These are phyloP conservation scores for Dasypogon diadema DNA, from an alignment of 2,888 invertebrate species.

Conservation along the genomic window DNA sequence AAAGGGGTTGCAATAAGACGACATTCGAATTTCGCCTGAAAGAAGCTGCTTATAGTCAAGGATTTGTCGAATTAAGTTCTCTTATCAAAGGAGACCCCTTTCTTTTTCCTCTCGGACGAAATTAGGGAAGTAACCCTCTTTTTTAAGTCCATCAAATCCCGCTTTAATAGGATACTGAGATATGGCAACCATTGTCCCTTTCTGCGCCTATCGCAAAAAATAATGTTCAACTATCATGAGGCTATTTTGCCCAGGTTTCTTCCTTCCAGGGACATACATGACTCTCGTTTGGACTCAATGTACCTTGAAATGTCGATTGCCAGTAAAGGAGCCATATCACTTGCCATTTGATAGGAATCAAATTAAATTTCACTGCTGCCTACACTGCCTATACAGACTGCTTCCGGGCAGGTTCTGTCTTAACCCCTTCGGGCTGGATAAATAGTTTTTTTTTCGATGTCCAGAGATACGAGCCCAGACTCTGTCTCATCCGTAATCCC, in stretches of 20 bases:
- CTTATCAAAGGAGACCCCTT: slow-evolving; percentile 1
- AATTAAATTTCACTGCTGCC: slow-evolving; percentile 49
- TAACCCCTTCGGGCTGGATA: slow-evolving; percentile 38
- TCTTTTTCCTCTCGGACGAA: slow-evolving; percentile 6
- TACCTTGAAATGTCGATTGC: slow-evolving; percentile 50
- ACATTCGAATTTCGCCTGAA: slow-evolving; percentile 20
- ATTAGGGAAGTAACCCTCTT: slow-evolving; percentile 41
- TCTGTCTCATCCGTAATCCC: neutral
- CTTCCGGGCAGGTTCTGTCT: slow-evolving; percentile 19
- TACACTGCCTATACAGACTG: neutral
- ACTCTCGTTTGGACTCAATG: slow-evolving; percentile 37
- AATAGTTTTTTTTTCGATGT: slow-evolving; percentile 33
- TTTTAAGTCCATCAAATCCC: slow-evolving; percentile 35
- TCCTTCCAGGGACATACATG: slow-evolving; percentile 1
- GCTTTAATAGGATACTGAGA: slow-evolving; percentile 32
- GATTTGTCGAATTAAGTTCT: slow-evolving; percentile 46
- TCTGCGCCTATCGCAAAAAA: slow-evolving; percentile 34
- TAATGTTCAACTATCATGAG: slow-evolving; percentile 25
- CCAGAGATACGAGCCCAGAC: slow-evolving; percentile 1
- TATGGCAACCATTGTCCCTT: slow-evolving; percentile 32
- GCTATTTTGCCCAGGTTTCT: slow-evolving; percentile 13
- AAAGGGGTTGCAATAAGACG: slow-evolving; percentile 44
- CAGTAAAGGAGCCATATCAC: slow-evolving; percentile 40
- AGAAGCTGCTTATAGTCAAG: slow-evolving; percentile 23
- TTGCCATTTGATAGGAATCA: slow-evolving; percentile 47